A percentile compares a stretch with the other conserved stretches of the same genome.
Evolutionary conservation across 2,797 vertebrate species (phyloP).

Genomic region (Hippopotamyrus pictus): DNA sequence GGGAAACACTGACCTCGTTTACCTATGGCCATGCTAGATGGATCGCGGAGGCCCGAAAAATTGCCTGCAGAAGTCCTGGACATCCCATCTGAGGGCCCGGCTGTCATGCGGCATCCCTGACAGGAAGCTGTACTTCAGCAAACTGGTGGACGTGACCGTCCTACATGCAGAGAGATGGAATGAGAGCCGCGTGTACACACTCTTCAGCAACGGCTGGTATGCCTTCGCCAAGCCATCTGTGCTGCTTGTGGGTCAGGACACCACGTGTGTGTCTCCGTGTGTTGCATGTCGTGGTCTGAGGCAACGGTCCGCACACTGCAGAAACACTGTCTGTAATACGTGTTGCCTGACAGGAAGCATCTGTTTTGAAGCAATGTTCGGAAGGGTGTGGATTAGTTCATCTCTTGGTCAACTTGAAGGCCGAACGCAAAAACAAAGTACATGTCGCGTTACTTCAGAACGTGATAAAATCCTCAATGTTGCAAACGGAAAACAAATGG

Average conservation of each 20-base stretch:
- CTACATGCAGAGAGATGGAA: conserved; percentile 36
- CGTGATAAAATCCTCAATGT: neutral
- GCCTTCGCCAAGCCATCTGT: neutral
- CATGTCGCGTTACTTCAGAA: neutral
- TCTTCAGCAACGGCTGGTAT: conserved; percentile 66
- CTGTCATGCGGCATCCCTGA: conserved; percentile 51
- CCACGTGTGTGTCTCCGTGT: neutral
- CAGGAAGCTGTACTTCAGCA: conserved; percentile 38
- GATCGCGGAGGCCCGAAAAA: conserved; percentile 55
- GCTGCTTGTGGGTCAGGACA: neutral
- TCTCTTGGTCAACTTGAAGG: neutral
- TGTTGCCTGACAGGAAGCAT: neutral
- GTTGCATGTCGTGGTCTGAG: neutral
- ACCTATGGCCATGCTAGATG: conserved; percentile 36
- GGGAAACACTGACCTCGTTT: neutral
- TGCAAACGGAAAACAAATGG: neutral
- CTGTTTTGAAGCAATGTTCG: neutral
- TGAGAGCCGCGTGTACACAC: conserved; percentile 52
- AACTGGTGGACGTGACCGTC: conserved; percentile 50
- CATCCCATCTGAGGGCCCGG: conserved; percentile 54
- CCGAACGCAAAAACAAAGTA: neutral
- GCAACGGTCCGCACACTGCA: neutral
- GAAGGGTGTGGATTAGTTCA: neutral
- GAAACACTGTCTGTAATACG: neutral
- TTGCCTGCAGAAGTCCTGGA: conserved; percentile 54